Evolutionary conservation across 2,888 invertebrate species (phyloP).

Genomic region (Cephus nigrinus): DNA sequence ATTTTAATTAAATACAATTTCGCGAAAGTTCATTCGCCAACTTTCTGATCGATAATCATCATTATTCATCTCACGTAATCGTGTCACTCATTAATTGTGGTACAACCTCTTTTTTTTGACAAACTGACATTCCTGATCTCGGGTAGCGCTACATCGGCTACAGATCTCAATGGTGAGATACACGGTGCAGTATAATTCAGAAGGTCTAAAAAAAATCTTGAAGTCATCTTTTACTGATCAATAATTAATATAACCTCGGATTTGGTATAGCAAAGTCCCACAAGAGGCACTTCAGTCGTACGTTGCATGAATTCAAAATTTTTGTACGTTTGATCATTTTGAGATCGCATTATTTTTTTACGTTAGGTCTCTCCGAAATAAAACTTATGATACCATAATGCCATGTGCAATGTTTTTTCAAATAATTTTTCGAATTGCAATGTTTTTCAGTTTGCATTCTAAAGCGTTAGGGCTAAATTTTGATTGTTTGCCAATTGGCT

Average conservation of each 20-base stretch:
- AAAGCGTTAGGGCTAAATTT: neutral
- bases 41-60: neutral
- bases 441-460: neutral
- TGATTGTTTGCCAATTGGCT: neutral
- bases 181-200: neutral
- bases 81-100: neutral
- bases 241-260: neutral
- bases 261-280: neutral
- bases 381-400: neutral
- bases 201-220: neutral
- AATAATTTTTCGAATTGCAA: neutral
- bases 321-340: too few species aligned
- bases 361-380: too few species aligned
- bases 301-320: neutral
- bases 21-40: neutral
- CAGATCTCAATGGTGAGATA: neutral
- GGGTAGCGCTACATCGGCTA: neutral
- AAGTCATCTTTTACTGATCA: neutral
- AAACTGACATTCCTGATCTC: neutral
- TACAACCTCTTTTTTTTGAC: neutral
- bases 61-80: neutral
- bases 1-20: neutral
- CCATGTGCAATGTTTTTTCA: neutral
- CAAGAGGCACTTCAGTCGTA: neutral
- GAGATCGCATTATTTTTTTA: too few species aligned